A percentile compares a stretch with the other conserved stretches of the same genome.
phyloP scores from a whole-genome alignment of 2,797 vertebrate genomes.

The Eulemur mongoz region DNA sequence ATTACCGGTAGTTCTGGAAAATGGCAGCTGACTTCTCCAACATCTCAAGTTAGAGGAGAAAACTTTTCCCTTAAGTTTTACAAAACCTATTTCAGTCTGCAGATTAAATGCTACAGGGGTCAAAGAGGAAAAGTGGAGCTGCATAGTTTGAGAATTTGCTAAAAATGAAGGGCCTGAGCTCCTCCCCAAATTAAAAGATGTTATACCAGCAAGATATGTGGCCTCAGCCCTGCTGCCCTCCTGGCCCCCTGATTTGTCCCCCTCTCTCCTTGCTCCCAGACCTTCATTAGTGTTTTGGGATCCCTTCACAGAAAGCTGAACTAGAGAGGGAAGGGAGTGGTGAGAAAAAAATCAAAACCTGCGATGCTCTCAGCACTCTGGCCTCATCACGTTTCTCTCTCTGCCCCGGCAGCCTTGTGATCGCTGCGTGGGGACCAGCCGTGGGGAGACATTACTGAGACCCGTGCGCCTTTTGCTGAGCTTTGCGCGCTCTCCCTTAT shows the following conservation, averaged over 20 bases:
- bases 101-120: neutral
- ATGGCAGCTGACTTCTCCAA: neutral
- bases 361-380: rapidly evolving
- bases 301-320: neutral
- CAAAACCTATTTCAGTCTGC: neutral
- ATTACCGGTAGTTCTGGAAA: neutral
- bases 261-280: neutral
- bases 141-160: neutral
- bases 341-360: neutral
- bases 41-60: neutral
- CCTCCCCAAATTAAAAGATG: neutral
- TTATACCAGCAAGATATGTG: rapidly evolving
- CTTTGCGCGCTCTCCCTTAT: neutral
- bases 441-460: rapidly evolving
- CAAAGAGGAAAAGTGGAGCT: neutral
- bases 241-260: neutral
- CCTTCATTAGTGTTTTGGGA: neutral
- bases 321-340: no score
- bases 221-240: neutral
- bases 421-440: no score
- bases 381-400: neutral
- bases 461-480: neutral
- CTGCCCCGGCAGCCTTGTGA: rapidly evolving
- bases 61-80: neutral
- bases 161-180: neutral